Evolutionary conservation across 2,888 invertebrate species (phyloP).

Genomic region (Cerastis rubricosa): DNA sequence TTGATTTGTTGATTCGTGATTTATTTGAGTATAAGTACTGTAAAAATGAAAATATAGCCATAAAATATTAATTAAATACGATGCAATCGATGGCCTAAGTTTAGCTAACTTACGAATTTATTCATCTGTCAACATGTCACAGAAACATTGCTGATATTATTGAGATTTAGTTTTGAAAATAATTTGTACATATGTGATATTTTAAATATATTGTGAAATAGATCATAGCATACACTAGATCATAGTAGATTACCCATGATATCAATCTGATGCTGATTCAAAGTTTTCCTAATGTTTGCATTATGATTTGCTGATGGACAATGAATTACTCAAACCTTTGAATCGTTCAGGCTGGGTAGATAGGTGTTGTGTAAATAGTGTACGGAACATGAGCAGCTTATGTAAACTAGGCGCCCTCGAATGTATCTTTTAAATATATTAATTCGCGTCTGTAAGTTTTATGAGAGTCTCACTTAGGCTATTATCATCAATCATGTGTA

Average conservation of each 20-base stretch:
- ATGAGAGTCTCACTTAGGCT: constrained; percentile 80
- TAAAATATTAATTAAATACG: constrained; percentile 48
- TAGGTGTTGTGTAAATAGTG: constrained; percentile 77
- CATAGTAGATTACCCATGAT: constrained; percentile 82
- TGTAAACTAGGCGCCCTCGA: constrained; percentile 69
- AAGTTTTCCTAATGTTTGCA: constrained; percentile 76
- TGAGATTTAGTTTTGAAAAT: constrained; percentile 83
- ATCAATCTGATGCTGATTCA: constrained; percentile 78
- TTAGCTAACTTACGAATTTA: constrained; percentile 70
- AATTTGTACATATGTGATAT: constrained; percentile 91
- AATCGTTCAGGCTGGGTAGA: constrained; percentile 69
- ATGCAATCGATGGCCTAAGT: constrained; percentile 64
- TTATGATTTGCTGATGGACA: constrained; percentile 70
- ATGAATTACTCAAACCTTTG: constrained; percentile 72
- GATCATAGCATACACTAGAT: constrained; percentile 80
- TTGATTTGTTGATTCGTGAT: constrained; percentile 66
- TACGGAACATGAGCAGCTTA: constrained; percentile 71
- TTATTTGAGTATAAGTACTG: constrained; percentile 43
- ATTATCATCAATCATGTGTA: constrained; percentile 81
- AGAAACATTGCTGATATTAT: constrained; percentile 83
- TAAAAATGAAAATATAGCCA: constrained; percentile 56
- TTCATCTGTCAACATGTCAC: constrained; percentile 74
- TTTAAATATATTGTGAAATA: constrained; percentile 89
- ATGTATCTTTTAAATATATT: constrained; percentile 68
- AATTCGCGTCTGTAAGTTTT: constrained; percentile 74